Base-by-base conservation (phyloP, 1,140 invertebrate species). In the Trigoniulus corallinus region DNA sequence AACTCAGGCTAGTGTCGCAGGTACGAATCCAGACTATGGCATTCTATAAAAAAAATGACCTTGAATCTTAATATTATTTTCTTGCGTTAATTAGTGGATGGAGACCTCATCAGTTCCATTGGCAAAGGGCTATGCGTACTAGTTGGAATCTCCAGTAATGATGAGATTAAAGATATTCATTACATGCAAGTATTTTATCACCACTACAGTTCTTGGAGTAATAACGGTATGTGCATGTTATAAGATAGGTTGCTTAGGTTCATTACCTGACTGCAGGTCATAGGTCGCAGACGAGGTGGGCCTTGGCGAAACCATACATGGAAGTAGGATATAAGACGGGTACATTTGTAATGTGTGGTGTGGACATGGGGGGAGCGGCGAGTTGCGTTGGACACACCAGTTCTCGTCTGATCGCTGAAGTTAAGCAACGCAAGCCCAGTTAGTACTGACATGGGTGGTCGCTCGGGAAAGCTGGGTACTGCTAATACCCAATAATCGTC, bases 121-220 rank as follows among this genome's bases (percentile, higher is more conserved):
- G 82, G 79, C 20, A 74, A 76, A 68, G 89, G 89, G 34, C 61
- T 93, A 0, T 92, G 86, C 67, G 77, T 93, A 25, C 70, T 94
- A 42, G 72, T 95, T 55, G 89, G 89, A 22, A 86, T 94, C 48
- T 79, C 77, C 50, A 73, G 72, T 59, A 74, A 77, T 61, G 89
- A 94, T 59, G 82, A 78, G 1, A 61, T 65, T 43, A 78, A 76
- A 54, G 88, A 94, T 70, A 76, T 85, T 44, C 82, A 92, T 61
- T 92, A 82, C 60, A 80, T 93, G 82, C 89, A 77, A 76, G 74
- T 72, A 61, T 51, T 50, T 29, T 37, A 2, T 10, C 26, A n/a
- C n/a, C n/a, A n/a, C n/a, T n/a, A n/a, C n/a, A n/a, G n/a, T n/a
- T n/a, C n/a, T n/a, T n/a, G n/a, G n/a, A 1, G 27, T 12, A 50